phyloP scores from a whole-genome alignment of 2,113 vertebrate species.

The Andinoacara biseriatus region DNA sequence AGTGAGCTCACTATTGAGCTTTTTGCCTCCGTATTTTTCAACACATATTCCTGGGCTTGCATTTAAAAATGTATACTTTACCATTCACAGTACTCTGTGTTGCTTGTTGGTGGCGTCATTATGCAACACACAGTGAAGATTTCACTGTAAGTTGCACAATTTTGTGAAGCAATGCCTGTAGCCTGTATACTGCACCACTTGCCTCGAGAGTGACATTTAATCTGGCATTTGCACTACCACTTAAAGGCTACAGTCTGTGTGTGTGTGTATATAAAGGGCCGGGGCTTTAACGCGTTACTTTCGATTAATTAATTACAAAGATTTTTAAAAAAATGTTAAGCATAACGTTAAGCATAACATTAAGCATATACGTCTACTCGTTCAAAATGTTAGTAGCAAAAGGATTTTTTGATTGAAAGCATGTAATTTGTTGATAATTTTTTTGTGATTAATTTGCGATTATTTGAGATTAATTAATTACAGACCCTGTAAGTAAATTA shows the following conservation, averaged over 20 bases:
- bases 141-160: background rate
- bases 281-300: too few relatives aligned
- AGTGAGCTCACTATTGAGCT: conserved; percentile 17
- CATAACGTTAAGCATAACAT: too few relatives aligned
- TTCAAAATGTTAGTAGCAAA: too few relatives aligned
- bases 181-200: background rate
- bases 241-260: background rate
- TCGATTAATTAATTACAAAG: too few relatives aligned
- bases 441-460: too few relatives aligned
- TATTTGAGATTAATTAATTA: too few relatives aligned
- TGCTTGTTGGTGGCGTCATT: background rate
- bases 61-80: conserved; percentile 6
- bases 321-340: too few relatives aligned
- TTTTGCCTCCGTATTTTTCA: background rate
- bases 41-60: background rate
- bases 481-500: too few relatives aligned
- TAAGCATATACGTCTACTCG: too few relatives aligned
- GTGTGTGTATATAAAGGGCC: too few relatives aligned
- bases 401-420: too few relatives aligned
- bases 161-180: background rate
- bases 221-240: background rate
- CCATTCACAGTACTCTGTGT: background rate
- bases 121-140: background rate
- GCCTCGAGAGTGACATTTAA: background rate
- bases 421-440: too few relatives aligned